A percentile compares a stretch with the other conserved stretches of the same genome.
Evolutionary conservation across 2,113 vertebrate genomes (phyloP).

Genomic region (Stegastes partitus): DNA sequence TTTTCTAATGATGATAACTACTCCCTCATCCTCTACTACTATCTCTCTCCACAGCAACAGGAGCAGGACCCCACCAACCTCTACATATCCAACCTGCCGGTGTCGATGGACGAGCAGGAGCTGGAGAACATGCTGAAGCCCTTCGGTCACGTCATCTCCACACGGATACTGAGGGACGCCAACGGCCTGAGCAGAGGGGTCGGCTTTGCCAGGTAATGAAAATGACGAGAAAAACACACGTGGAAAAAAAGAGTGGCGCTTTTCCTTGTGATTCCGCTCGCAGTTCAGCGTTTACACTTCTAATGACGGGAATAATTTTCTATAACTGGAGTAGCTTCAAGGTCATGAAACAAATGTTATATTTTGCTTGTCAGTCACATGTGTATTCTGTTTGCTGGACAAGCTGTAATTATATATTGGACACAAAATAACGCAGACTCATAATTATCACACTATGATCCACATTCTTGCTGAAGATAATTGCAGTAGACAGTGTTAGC

Average conservation of each 20-base stretch:
- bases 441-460: not conserved
- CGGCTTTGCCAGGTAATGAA: slow-evolving; percentile 81
- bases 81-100: slow-evolving; percentile 85
- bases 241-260: not conserved
- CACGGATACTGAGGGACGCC: slow-evolving; percentile 85
- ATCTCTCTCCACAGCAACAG: slow-evolving; percentile 78
- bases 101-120: slow-evolving; percentile 87
- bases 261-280: not conserved
- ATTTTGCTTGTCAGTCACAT: not conserved
- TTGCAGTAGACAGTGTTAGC: not conserved
- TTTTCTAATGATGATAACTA: not conserved
- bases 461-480: slow-evolving; percentile 11
- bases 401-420: not conserved
- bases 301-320: not conserved
- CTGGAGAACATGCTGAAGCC: slow-evolving; percentile 87
- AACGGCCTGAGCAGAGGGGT: slow-evolving; percentile 85
- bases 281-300: not conserved
- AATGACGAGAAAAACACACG: not conserved
- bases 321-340: not conserved
- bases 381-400: not conserved
- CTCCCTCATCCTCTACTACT: not conserved
- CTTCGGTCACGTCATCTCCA: slow-evolving; percentile 86
- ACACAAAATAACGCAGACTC: not conserved
- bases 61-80: slow-evolving; percentile 86
- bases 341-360: not conserved